phyloP scores from a whole-genome alignment of 1,140 invertebrate species.

The Bathynomus jamesi region DNA sequence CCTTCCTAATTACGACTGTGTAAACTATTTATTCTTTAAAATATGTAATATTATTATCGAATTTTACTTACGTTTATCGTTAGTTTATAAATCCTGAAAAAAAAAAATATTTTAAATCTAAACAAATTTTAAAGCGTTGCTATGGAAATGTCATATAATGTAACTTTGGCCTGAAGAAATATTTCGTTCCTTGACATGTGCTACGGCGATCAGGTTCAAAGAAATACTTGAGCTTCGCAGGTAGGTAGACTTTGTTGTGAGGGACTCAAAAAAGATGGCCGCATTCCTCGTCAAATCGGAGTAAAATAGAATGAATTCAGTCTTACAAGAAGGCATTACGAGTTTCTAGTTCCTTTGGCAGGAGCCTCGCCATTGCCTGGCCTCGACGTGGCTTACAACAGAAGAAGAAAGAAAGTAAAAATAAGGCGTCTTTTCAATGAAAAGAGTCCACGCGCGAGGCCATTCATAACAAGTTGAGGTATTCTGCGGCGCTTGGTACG shows the following conservation, averaged over 20 bases:
- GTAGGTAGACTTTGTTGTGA: neutral
- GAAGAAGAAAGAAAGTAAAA: neutral
- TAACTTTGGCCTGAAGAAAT: neutral
- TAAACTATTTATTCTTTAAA: no score
- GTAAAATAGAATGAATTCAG: neutral
- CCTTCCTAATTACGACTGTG: no score
- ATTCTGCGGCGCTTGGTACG: neutral
- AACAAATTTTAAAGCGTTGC: no score
- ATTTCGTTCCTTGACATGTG: neutral
- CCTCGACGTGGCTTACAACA: neutral
- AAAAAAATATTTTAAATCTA: no score
- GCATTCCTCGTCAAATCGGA: neutral
- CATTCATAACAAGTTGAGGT: neutral
- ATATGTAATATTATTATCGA: no score
- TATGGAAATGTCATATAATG: no score
- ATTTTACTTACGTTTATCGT: no score
- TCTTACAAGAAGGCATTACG: neutral
- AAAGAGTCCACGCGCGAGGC: neutral
- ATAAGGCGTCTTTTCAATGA: neutral
- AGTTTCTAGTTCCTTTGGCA: neutral
- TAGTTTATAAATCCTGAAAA: no score
- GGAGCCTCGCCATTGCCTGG: neutral
- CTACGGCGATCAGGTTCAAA: neutral
- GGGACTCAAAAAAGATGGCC: neutral
- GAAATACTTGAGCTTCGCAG: neutral